Base-by-base conservation (phyloP, 2,888 invertebrate genomes). In the Lasioglossum leucozonium region DNA sequence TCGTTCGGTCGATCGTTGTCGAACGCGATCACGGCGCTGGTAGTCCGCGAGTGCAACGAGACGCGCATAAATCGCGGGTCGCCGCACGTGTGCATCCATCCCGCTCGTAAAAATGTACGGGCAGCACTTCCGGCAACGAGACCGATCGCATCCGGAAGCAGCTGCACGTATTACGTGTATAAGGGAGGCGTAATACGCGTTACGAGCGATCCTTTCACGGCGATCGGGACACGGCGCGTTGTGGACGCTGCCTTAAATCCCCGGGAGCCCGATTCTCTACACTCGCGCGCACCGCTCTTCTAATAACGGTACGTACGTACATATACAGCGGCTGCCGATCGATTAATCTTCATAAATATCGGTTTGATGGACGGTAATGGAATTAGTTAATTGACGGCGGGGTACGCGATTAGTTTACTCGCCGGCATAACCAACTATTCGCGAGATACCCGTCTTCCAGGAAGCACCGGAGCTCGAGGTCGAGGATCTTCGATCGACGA, bases 61-160 rank as follows among this genome's bases (percentile, higher is more conserved):
- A 30, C 51, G 30, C 22, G 77, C 76, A 76, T 76, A 76, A 65
- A 76, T 76, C 75, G 65, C 67, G 67, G 10, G 22, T 22, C 8
- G 22, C 22, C 75, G 65, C 75, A 76, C 75, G 51, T 51, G 71
- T 85, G 85, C 79, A 85, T 85, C 67, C 37, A 78, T 83, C 72
- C 83, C 51, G 79, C 77, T 77, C 74, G 82, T 83, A 86, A 87
- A 85, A 87, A 87, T 87, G 87, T 87, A 80, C 75, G 83, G 69
- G 62, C 65, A 67, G 72, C 65, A 71, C 88, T 89, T 89, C 89
- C 89, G 89, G 89, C 82, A 87, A 77, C 75, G 87, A 86, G 86
- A 88, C 85, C 89, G 84, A 87, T 89, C 87, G 80, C 87, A 51
- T 89, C 89, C 89, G 89, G 90, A 79, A 86, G 87, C 85, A 87